Percentiles rank a stretch among this genome's conserved stretches.
Evolutionary conservation across 2,113 vertebrate species (phyloP).

Genomic region (Pseudopodoces humilis): DNA sequence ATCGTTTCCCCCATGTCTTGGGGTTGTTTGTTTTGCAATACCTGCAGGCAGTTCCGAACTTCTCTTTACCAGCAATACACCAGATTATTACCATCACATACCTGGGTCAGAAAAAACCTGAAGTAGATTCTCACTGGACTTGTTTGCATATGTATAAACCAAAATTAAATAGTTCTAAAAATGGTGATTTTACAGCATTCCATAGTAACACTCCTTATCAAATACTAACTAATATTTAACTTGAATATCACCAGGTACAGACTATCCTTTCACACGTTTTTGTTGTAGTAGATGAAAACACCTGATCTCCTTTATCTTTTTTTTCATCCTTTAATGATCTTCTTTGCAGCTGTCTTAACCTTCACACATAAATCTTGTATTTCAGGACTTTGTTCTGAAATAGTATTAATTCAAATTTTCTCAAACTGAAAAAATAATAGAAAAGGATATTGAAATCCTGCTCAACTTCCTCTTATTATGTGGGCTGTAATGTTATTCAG

Average conservation of each 20-base stretch:
- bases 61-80: background rate
- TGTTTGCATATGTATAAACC: background rate
- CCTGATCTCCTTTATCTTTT: too few relatives aligned
- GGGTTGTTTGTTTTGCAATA: background rate
- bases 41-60: background rate
- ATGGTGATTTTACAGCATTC: background rate
- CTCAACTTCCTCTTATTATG: background rate
- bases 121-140: background rate
- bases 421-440: background rate
- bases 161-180: background rate
- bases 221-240: conserved; percentile 4
- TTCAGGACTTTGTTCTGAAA: background rate
- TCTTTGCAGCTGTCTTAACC: background rate
- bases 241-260: background rate
- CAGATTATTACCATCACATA: background rate
- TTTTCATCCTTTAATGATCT: background rate
- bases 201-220: background rate
- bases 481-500: background rate
- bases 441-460: background rate
- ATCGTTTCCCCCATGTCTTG: background rate
- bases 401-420: background rate
- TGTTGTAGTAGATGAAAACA: background rate
- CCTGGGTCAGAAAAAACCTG: background rate
- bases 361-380: background rate
- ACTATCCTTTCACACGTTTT: background rate